Percentiles rank a stretch among this genome's conserved stretches.
Conservation (phyloP, 2,888 invertebrate genomes). For the Malthinus seriepunctatus region DNA sequence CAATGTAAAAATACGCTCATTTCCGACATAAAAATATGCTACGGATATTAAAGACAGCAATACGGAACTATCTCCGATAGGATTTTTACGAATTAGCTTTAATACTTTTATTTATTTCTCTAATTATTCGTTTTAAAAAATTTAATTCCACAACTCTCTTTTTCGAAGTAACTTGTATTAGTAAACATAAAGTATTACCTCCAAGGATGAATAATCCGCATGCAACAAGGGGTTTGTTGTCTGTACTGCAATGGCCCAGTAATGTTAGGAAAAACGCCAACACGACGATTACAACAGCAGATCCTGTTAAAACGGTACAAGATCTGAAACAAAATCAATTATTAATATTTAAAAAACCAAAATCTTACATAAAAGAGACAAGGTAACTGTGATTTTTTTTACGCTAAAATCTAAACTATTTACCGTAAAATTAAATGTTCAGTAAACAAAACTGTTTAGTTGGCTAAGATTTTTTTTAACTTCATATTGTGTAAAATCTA, state of each 20-base stretch:
- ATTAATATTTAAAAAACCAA: too few relatives aligned
- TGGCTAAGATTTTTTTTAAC: constrained; percentile 8
- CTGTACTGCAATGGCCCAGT: constrained; percentile 63
- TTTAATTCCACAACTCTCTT: too few relatives aligned
- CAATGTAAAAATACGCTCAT: too few relatives aligned
- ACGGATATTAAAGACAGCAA: too few relatives aligned
- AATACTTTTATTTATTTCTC: too few relatives aligned
- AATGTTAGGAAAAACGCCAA: constrained; percentile 61
- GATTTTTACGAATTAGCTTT: too few relatives aligned
- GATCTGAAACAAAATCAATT: constrained; percentile 56
- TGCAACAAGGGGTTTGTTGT: constrained; percentile 64
- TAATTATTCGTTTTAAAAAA: neutral
- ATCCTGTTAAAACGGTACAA: constrained; percentile 62
- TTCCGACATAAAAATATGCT: too few relatives aligned
- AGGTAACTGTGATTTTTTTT: too few relatives aligned
- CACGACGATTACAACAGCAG: constrained; percentile 57
- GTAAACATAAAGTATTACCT: constrained; percentile 54
- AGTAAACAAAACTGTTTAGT: constrained; percentile 2
- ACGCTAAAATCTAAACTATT: too few relatives aligned
- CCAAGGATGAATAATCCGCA: constrained; percentile 64
- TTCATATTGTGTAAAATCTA: constrained; percentile 18
- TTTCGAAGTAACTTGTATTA: neutral
- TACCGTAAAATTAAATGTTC: too few relatives aligned
- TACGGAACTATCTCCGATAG: too few relatives aligned
- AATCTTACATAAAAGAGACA: too few relatives aligned